phyloP scores from a whole-genome alignment of 2,113 vertebrate genomes.

The Butorides virescens region DNA sequence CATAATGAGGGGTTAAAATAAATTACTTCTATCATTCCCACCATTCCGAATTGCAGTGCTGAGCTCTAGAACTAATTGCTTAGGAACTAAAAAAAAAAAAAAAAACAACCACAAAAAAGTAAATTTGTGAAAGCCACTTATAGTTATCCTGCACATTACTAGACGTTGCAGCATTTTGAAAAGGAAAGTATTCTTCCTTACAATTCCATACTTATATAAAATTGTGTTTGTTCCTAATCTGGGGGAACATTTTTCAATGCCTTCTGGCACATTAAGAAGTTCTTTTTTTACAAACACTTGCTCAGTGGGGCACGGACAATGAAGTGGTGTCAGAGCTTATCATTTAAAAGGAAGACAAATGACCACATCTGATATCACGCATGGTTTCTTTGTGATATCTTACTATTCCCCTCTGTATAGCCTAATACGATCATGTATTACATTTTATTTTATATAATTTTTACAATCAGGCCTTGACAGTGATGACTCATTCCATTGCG shows the following conservation, averaged over 20 bases:
- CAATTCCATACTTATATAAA: background rate
- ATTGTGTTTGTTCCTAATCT: background rate
- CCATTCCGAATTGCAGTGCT: background rate
- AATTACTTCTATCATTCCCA: background rate
- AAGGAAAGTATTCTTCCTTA: background rate
- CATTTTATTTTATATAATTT: constrained; percentile 70
- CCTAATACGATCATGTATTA: constrained; percentile 56
- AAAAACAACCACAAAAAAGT: background rate
- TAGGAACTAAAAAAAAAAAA: background rate
- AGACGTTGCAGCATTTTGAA: background rate
- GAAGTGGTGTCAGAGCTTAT: constrained; percentile 57
- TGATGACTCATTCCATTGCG: constrained; percentile 49
- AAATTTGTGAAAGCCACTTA: background rate
- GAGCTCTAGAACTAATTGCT: background rate
- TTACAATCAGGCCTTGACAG: constrained; percentile 54
- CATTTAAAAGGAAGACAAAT: constrained; percentile 70
- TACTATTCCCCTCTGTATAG: constrained; percentile 57
- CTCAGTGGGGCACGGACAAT: constrained; percentile 50
- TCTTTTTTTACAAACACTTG: constrained; percentile 26
- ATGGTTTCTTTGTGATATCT: constrained; percentile 67
- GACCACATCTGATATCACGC: constrained; percentile 70
- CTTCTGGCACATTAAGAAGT: background rate
- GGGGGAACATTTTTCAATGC: background rate
- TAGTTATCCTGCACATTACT: background rate
- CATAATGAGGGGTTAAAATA: background rate